Percentiles rank a stretch among this genome's conserved stretches.
Evolutionary conservation across 2,797 vertebrate species (phyloP).

Genomic region (Chromis chromis): DNA sequence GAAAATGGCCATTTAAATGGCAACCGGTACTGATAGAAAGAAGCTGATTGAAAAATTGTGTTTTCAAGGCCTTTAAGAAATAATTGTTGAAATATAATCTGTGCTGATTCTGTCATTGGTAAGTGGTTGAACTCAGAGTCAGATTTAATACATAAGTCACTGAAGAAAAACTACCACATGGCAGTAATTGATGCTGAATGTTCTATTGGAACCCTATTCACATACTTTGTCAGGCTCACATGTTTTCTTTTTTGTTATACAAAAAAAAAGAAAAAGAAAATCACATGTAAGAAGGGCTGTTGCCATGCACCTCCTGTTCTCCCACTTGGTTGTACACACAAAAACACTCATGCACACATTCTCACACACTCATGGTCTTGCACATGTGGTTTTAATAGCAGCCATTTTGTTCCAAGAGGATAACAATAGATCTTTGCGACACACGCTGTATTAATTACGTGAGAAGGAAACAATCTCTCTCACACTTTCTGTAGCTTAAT

Average conservation of each 20-base stretch:
- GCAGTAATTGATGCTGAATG: constrained; percentile 28
- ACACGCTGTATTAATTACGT: constrained; percentile 55
- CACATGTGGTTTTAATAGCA: constrained; percentile 62
- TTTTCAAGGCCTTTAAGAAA: background rate
- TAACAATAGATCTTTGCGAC: constrained; percentile 51
- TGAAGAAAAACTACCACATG: constrained; percentile 9
- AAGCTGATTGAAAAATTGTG: background rate
- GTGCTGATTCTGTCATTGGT: background rate
- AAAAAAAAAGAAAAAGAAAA: background rate
- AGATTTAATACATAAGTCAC: constrained; percentile 13
- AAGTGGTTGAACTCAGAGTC: background rate
- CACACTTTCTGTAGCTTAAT: constrained; percentile 59
- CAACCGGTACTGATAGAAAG: background rate
- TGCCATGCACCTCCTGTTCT: constrained; percentile 11
- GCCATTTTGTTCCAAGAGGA: constrained; percentile 32
- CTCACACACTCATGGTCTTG: constrained; percentile 24
- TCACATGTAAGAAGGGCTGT: constrained; percentile 13
- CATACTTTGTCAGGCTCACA: constrained; percentile 3
- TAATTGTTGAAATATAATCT: background rate
- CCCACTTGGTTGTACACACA: constrained; percentile 19
- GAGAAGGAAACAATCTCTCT: constrained; percentile 50
- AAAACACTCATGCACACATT: constrained; percentile 20
- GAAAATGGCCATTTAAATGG: background rate
- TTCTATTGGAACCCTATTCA: constrained; percentile 16
- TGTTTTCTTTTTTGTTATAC: constrained; percentile 24